phyloP scores from a whole-genome alignment of 1,140 invertebrate species.

The Mamestra configurata region DNA sequence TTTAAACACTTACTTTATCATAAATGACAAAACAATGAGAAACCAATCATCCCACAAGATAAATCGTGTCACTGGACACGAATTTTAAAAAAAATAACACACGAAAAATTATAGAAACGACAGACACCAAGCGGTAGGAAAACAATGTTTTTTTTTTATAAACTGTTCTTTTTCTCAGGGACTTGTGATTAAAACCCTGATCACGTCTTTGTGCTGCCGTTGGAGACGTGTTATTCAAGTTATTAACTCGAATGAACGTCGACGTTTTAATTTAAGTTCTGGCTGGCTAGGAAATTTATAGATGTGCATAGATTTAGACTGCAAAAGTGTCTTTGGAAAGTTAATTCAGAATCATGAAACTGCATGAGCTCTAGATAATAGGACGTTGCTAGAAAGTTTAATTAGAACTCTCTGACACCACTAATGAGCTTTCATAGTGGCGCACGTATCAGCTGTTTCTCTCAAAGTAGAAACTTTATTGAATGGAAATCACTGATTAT shows the following conservation, averaged over 20 bases:
- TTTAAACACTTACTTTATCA: too few relatives aligned
- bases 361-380: conserved; percentile 29
- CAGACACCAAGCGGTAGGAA: conserved; percentile 28
- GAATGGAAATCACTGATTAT: background rate
- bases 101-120: conserved; percentile 18
- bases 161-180: conserved; percentile 16
- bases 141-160: conserved; percentile 38
- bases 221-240: conserved; percentile 50
- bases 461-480: background rate
- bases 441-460: background rate
- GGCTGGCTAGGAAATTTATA: conserved; percentile 30
- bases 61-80: background rate
- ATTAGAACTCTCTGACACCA: conserved; percentile 27
- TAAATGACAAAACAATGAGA: too few relatives aligned
- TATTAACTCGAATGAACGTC: conserved; percentile 46
- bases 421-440: background rate
- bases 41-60: background rate
- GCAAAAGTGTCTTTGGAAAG: conserved; percentile 22
- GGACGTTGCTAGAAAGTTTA: conserved; percentile 33
- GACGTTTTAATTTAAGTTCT: conserved; percentile 49
- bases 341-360: conserved; percentile 19
- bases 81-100: background rate
- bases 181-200: conserved; percentile 45
- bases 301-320: conserved; percentile 14
- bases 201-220: conserved; percentile 48